A percentile compares a stretch with the other conserved stretches of the same genome.
phyloP scores from a whole-genome alignment of 92 coral and sea anemone genomes.

The Pocillopora meandrina region DNA sequence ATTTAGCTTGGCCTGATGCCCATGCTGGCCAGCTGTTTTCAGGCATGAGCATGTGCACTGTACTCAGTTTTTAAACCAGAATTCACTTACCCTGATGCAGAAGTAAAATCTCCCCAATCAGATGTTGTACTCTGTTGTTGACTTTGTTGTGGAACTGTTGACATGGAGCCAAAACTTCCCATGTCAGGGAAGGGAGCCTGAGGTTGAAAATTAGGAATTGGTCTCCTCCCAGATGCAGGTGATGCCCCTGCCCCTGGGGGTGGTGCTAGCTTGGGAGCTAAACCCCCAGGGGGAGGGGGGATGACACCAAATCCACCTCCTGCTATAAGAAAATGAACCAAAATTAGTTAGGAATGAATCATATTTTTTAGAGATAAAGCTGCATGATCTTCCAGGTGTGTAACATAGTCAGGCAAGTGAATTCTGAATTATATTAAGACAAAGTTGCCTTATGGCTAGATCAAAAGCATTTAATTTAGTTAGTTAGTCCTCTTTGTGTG shows the following conservation, averaged over 20 bases:
- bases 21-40: too few species aligned
- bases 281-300: slow-evolving; percentile 88
- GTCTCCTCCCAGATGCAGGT: slow-evolving; percentile 69
- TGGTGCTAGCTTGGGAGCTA: slow-evolving; percentile 89
- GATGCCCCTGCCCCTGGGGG: slow-evolving; percentile 90
- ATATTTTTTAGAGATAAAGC: too few species aligned
- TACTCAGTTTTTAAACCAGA: neutral
- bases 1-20: too few species aligned
- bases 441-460: too few species aligned
- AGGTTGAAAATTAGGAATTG: slow-evolving; percentile 43
- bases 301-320: slow-evolving; percentile 79
- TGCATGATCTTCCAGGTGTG: too few species aligned
- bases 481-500: too few species aligned
- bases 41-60: too few species aligned
- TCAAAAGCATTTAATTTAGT: too few species aligned
- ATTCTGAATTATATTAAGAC: too few species aligned
- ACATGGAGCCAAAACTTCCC: slow-evolving; percentile 42
- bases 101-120: slow-evolving; percentile 97
- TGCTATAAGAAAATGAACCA: slow-evolving; percentile 19
- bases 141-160: slow-evolving; percentile 55
- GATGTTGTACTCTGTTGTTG: slow-evolving; percentile 55
- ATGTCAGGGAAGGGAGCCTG: slow-evolving; percentile 44
- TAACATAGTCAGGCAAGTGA: too few species aligned
- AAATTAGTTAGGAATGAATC: neutral
- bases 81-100: slow-evolving; percentile 71